Conservation (phyloP, 1,140 invertebrate species). For the Maniola jurtina region DNA sequence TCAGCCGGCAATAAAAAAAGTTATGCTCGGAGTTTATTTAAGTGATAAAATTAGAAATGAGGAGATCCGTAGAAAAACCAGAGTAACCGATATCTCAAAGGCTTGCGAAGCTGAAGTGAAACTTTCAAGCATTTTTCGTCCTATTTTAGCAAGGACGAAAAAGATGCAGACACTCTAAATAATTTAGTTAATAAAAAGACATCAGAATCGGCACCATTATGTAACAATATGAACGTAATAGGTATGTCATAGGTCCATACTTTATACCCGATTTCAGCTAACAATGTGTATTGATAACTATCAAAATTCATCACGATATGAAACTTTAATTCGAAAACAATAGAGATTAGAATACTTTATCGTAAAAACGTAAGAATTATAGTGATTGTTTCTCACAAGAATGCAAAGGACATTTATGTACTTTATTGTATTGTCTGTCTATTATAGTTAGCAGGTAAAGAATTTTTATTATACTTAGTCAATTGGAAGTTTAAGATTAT, state of each 20-base stretch:
- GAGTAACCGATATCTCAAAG: too few relatives aligned
- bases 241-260: not conserved
- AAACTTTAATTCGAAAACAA: not conserved
- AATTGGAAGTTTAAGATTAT: too few relatives aligned
- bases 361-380: not conserved
- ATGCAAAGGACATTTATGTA: conserved; percentile 15
- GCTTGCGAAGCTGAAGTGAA: too few relatives aligned
- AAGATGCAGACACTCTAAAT: too few relatives aligned
- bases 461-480: not conserved
- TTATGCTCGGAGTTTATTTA: too few relatives aligned
- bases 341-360: not conserved
- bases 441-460: not conserved
- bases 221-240: not conserved
- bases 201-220: too few relatives aligned
- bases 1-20: too few relatives aligned
- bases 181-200: too few relatives aligned
- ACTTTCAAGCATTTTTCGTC: too few relatives aligned
- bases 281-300: not conserved
- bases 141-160: too few relatives aligned
- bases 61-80: too few relatives aligned
- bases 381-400: conserved; percentile 19
- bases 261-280: not conserved
- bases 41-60: too few relatives aligned
- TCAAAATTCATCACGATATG: not conserved
- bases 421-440: conserved; percentile 6